Percentiles rank a stretch among this genome's conserved stretches.
These are phyloP conservation scores for Isoperla grammatica DNA, from an alignment of 2,888 invertebrate species.

Conservation along the genomic window DNA sequence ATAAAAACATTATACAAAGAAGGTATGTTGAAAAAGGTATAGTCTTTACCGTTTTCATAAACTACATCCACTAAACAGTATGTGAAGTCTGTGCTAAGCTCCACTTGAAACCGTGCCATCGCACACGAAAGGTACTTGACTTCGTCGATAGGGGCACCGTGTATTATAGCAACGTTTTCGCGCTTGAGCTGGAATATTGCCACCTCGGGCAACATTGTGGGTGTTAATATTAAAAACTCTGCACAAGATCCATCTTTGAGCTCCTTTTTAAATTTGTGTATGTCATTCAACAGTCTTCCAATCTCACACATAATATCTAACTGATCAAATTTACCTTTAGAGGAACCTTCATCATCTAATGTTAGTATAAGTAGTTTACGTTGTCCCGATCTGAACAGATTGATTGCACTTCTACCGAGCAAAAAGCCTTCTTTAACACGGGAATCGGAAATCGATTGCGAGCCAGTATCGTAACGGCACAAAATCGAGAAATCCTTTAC, in stretches of 20 bases:
- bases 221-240: slow-evolving; percentile 20
- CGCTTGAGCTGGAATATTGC: slow-evolving; percentile 13
- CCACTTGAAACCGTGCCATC: not conserved
- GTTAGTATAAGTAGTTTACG: slow-evolving; percentile 5
- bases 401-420: slow-evolving; percentile 1
- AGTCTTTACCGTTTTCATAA: slow-evolving; percentile 5
- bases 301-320: slow-evolving; percentile 21
- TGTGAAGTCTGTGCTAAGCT: not conserved
- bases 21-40: slow-evolving; percentile 20
- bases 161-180: slow-evolving; percentile 18
- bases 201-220: slow-evolving; percentile 22
- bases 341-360: slow-evolving; percentile 13
- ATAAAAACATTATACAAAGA: slow-evolving; percentile 20
- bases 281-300: not conserved
- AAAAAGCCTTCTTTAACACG: slow-evolving; percentile 13
- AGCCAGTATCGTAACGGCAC: slow-evolving; percentile 10
- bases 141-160: slow-evolving; percentile 24
- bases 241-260: not conserved
- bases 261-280: not conserved
- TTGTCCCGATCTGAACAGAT: slow-evolving; percentile 10
- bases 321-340: slow-evolving; percentile 13
- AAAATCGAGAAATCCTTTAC: slow-evolving; percentile 16
- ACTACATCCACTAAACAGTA: slow-evolving; percentile 7
- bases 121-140: slow-evolving; percentile 10
- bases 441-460: slow-evolving; percentile 17